Conservation (phyloP, 37 sponge, comb jelly and placozoan genomes). For the Oopsacas minuta region DNA sequence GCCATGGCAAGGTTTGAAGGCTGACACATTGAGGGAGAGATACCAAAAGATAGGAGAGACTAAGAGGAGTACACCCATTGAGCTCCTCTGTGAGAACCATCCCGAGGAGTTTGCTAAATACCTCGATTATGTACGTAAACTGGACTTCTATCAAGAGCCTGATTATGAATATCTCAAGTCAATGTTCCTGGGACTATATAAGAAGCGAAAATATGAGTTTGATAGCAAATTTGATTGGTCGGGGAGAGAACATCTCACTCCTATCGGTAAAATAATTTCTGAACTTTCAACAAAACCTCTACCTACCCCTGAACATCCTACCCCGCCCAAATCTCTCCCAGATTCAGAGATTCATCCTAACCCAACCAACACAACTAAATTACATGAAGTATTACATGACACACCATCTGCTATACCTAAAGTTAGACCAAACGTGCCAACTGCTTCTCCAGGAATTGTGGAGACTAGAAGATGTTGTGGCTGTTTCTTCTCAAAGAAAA, state of each 20-base stretch:
- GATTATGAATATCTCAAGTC: conserved; percentile 84
- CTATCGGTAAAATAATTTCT: neutral
- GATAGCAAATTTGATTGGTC: conserved; percentile 96
- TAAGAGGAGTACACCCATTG: conserved; percentile 91
- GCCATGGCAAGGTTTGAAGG: conserved; percentile 98
- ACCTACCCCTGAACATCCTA: neutral
- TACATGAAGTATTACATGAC: neutral
- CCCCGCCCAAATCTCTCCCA: neutral
- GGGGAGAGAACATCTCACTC: conserved; percentile 51
- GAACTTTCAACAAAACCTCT: neutral
- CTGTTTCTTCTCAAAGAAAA: conserved; percentile 13
- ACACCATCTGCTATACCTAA: neutral
- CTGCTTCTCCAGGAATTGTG: neutral
- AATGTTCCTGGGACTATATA: conserved; percentile 77
- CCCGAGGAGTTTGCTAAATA: conserved; percentile 95
- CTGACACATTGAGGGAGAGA: conserved; percentile 91
- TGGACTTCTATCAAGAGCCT: conserved; percentile 94
- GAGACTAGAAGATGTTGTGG: neutral
- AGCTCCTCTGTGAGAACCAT: conserved; percentile 80
- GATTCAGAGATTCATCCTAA: neutral
- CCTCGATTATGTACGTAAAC: conserved; percentile 79
- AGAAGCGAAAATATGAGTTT: conserved; percentile 57
- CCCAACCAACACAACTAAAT: neutral
- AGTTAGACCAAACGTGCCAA: neutral
- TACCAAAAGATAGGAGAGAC: conserved; percentile 99